Evolutionary conservation across 2,888 invertebrate species (phyloP).

Genomic region (Lymantria monacha): DNA sequence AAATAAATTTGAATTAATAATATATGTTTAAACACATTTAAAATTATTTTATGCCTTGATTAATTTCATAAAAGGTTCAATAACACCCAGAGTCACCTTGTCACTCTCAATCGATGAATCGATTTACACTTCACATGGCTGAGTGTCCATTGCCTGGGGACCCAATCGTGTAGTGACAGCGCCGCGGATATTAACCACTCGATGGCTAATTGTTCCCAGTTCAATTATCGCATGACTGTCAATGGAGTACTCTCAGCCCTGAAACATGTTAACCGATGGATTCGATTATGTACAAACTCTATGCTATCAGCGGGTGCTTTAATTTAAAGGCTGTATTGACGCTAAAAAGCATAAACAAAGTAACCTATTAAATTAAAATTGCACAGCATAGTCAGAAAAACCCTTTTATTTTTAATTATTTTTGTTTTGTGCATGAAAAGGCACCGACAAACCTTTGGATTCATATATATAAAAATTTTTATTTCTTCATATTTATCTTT

Average conservation of each 20-base stretch:
- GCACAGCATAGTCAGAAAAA: no score
- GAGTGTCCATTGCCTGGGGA: slow-evolving; percentile 61
- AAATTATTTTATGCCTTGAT: not conserved
- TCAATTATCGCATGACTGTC: slow-evolving; percentile 76
- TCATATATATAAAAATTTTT: no score
- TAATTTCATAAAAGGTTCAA: slow-evolving; percentile 11
- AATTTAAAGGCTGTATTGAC: not conserved
- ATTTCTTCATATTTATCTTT: no score
- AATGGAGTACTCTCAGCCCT: slow-evolving; percentile 47
- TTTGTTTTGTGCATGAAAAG: no score
- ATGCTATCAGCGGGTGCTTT: slow-evolving; percentile 33
- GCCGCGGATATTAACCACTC: slow-evolving; percentile 77
- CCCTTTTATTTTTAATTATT: no score
- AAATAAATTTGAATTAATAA: no score
- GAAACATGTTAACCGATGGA: slow-evolving; percentile 54
- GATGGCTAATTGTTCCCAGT: slow-evolving; percentile 77
- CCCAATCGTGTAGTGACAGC: slow-evolving; percentile 66
- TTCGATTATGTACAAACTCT: slow-evolving; percentile 36
- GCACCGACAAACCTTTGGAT: no score
- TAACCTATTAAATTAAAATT: no score
- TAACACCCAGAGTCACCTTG: slow-evolving; percentile 31
- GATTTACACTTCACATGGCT: slow-evolving; percentile 66
- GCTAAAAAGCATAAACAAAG: no score
- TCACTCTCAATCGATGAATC: slow-evolving; percentile 48
- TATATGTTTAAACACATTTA: not conserved